Base-by-base conservation (phyloP, 2,797 vertebrate genomes). In the Trematomus bernacchii region DNA sequence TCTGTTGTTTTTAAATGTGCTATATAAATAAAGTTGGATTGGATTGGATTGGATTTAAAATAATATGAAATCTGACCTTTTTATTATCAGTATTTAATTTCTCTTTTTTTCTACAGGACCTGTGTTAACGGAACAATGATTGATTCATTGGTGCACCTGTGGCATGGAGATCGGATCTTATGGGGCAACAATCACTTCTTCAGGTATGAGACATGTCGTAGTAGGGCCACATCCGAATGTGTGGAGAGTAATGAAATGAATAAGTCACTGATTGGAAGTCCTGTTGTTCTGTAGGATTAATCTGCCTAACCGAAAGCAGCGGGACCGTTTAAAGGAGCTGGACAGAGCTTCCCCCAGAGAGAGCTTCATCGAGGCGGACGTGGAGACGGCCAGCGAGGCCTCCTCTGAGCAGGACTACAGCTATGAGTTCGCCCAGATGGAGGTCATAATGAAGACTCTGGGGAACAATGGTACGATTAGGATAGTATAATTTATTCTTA, bases 141-240 rank as follows among this genome's bases (percentile, higher is more conserved):
- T 2, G 95, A 95, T 85, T 96, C 93, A 40, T 75, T 92, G 73
- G 97, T 96, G 67, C 96, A 97, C 50, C 91, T 99, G 53, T 99
- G 98, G 98, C 98, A 99, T 0, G 98, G 98, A 47, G 98, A 99
- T 82, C 95, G 98, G 42, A 99, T 99, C 84, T 91, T 99, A 59
- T 99, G 98, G 98, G 98, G 98, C 85, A 99, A 99, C 90, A 99
- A 99, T 94, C 98, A 99, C 94, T 99, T 99, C 79, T 99, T 99
- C 91, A 97, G 98, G 98, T 99, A 94, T 75, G 13, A 14, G 3
- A 16, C 21, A 10, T 72, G 18, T 53, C 18, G 14, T 52, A 14
- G 6, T 19, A 11, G 33, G 52, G 7, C 18, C 55, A 51, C 10
- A 37, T 43, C 59, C 0, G 33, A 55, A 43, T 2, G 0, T 55